Evolutionary conservation across 2,113 vertebrate species (phyloP).

Genomic region (Empidonax traillii): DNA sequence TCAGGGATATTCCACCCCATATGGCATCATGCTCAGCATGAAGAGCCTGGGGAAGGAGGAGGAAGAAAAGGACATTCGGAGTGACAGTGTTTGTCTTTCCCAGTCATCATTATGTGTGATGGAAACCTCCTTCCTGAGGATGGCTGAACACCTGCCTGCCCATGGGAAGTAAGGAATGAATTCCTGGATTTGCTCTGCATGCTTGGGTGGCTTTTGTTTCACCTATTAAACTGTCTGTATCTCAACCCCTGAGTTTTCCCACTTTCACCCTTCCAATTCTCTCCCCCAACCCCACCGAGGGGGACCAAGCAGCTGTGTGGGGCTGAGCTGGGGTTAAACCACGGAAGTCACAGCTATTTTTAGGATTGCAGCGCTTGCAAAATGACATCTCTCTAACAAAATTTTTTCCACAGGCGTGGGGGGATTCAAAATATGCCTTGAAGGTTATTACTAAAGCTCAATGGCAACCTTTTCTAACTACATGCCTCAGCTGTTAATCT

Average conservation of each 20-base stretch:
- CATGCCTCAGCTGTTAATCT: background rate
- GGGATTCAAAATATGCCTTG: background rate
- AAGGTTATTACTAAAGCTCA: accelerated
- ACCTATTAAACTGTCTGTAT: background rate
- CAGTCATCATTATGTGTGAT: accelerated
- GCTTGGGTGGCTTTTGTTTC: background rate
- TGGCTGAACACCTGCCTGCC: background rate
- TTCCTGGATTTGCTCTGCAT: background rate
- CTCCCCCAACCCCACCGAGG: background rate
- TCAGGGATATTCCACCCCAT: background rate
- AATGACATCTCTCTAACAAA: background rate
- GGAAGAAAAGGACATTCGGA: background rate
- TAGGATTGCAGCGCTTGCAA: background rate
- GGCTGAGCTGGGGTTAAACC: background rate
- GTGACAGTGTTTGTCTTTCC: background rate
- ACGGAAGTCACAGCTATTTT: background rate
- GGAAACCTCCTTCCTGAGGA: background rate
- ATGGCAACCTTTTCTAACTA: background rate
- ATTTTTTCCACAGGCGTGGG: background rate
- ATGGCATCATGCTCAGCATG: background rate
- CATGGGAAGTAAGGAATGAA: background rate
- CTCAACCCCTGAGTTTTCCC: background rate
- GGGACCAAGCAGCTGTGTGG: background rate
- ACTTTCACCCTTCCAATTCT: background rate
- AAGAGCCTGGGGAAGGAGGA: background rate